Evolutionary conservation across 64 coral and sea anemone species (phyloP).

Genomic region (Astreopora myriophthalma): DNA sequence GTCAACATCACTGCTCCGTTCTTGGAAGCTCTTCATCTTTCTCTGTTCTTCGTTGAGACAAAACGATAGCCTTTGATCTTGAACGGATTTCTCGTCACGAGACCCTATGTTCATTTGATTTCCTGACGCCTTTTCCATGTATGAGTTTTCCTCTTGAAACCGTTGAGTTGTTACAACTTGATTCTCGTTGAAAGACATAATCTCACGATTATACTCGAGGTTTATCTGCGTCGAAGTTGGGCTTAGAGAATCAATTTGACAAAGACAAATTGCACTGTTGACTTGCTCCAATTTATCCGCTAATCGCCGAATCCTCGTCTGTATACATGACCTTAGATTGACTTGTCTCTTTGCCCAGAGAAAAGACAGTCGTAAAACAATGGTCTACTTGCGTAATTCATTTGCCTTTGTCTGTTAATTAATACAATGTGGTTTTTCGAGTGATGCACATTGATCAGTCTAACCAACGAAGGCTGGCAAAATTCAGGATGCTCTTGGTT

Average conservation of each 20-base stretch:
- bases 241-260: not conserved
- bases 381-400: too few species aligned
- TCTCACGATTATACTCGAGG: not conserved
- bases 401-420: too few species aligned
- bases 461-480: too few species aligned
- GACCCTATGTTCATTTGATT: not conserved
- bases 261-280: not conserved
- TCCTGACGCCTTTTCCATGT: not conserved
- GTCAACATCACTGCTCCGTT: not conserved
- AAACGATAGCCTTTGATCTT: not conserved
- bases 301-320: not conserved
- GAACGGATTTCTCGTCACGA: not conserved
- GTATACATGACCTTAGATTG: not conserved
- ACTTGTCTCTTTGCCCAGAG: not conserved
- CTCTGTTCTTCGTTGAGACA: constrained; percentile 36
- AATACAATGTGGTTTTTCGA: too few species aligned
- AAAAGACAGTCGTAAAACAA: not conserved
- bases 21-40: constrained; percentile 14
- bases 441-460: too few species aligned
- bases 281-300: not conserved
- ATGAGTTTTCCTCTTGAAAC: not conserved
- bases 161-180: not conserved
- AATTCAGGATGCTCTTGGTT: not conserved
- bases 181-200: not conserved
- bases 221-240: not conserved